phyloP scores from a whole-genome alignment of 2,888 invertebrate species.

The Calliopum simillimum region DNA sequence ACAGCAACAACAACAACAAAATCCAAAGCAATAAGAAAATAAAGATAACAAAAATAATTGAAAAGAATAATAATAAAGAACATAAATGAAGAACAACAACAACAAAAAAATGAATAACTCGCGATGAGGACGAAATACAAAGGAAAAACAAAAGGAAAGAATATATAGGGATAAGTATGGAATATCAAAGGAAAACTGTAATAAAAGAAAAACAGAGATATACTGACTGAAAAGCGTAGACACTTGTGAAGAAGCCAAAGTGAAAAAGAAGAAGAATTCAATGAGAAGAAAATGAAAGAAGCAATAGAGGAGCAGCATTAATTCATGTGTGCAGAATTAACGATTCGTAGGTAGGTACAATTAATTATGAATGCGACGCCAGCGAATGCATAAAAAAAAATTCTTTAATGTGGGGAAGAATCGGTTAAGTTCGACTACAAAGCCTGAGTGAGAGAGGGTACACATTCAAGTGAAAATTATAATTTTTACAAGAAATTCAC shows the following conservation, averaged over 20 bases:
- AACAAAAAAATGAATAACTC: background rate
- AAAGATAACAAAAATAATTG: background rate
- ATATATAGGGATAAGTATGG: too few relatives aligned
- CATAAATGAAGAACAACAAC: slow-evolving; percentile 24
- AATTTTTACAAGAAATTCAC: too few relatives aligned
- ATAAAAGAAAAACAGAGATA: too few relatives aligned
- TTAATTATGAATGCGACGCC: too few relatives aligned
- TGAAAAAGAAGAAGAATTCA: background rate
- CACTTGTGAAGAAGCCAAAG: too few relatives aligned
- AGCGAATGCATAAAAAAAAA: too few relatives aligned
- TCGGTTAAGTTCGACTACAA: too few relatives aligned
- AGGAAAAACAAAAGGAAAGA: background rate
- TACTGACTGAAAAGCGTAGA: too few relatives aligned
- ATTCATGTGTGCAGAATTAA: background rate
- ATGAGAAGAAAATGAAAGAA: slow-evolving; percentile 13
- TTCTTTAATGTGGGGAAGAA: background rate
- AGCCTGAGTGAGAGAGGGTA: too few relatives aligned
- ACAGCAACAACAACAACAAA: slow-evolving; percentile 21
- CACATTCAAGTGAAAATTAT: too few relatives aligned
- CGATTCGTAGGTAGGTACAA: background rate
- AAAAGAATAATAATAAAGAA: slow-evolving; percentile 19
- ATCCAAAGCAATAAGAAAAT: too few relatives aligned
- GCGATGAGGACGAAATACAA: background rate
- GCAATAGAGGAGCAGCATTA: background rate
- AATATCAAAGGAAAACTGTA: too few relatives aligned